Percentiles rank a stretch among this genome's conserved stretches.
These are phyloP conservation scores for Centropyge bicolor DNA, from an alignment of 2,797 vertebrate genomes.

Conservation along the genomic window DNA sequence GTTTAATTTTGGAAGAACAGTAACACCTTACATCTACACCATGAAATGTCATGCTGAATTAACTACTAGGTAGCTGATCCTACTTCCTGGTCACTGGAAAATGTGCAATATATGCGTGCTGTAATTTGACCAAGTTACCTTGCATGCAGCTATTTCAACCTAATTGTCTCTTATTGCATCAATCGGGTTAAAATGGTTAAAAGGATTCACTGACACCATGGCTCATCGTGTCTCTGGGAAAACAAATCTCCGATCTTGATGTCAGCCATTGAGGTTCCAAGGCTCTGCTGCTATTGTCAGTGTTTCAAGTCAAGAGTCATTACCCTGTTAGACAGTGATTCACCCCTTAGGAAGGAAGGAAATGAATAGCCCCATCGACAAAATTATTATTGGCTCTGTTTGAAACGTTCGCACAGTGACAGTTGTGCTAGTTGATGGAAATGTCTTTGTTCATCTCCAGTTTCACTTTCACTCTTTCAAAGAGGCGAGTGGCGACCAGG, in stretches of 20 bases:
- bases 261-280: conserved; percentile 18
- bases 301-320: conserved; percentile 59
- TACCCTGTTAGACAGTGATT: conserved; percentile 58
- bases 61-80: neutral
- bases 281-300: conserved; percentile 47
- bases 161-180: conserved; percentile 36
- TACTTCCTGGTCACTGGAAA: neutral
- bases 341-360: conserved; percentile 29
- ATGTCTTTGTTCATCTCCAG: conserved; percentile 15
- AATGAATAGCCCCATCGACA: conserved; percentile 48
- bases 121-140: neutral
- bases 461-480: conserved; percentile 6
- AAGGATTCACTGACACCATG: conserved; percentile 14
- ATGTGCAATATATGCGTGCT: neutral
- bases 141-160: neutral
- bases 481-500: neutral
- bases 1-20: neutral
- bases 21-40: neutral
- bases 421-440: conserved; percentile 37
- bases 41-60: neutral
- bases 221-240: conserved; percentile 15
- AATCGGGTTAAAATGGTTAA: conserved; percentile 30
- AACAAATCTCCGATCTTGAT: conserved; percentile 18
- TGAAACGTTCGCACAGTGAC: conserved; percentile 26
- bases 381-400: conserved; percentile 54